phyloP scores from a whole-genome alignment of 2,888 invertebrate species.

The Nysson spinosus region DNA sequence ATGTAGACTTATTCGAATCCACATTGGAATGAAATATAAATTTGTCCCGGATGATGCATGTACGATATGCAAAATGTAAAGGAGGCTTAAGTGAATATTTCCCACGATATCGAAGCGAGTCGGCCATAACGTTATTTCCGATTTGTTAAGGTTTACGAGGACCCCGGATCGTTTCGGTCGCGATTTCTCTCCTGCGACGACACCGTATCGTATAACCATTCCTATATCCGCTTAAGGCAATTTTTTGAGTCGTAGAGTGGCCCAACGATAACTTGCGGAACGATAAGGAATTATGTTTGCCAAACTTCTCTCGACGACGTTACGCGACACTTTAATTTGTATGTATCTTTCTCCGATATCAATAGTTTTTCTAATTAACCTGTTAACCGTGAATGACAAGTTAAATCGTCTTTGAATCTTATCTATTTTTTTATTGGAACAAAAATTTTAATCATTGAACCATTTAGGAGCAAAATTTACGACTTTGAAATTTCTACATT shows the following conservation, averaged over 20 bases:
- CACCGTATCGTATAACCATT: conserved; percentile 28
- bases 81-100: conserved; percentile 24
- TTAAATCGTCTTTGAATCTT: too few relatives aligned
- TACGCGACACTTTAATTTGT: conserved; percentile 16
- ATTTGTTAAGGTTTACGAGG: conserved; percentile 36
- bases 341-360: too few relatives aligned
- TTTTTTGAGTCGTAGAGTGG: conserved; percentile 21
- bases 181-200: conserved; percentile 25
- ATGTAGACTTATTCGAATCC: too few relatives aligned
- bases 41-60: too few relatives aligned
- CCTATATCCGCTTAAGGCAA: conserved; percentile 40
- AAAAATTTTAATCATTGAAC: too few relatives aligned
- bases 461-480: too few relatives aligned
- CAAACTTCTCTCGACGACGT: conserved; percentile 31
- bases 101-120: conserved; percentile 8
- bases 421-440: too few relatives aligned
- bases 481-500: too few relatives aligned
- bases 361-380: not conserved
- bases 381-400: conserved; percentile 7
- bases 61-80: not conserved
- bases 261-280: conserved; percentile 12
- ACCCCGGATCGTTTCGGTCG: conserved; percentile 24
- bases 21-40: too few relatives aligned
- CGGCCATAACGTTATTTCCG: conserved; percentile 31
- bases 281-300: not conserved